A percentile compares a stretch with the other conserved stretches of the same genome.
phyloP scores from a whole-genome alignment of 2,888 invertebrate genomes.

The Ormyrus nitidulus region DNA sequence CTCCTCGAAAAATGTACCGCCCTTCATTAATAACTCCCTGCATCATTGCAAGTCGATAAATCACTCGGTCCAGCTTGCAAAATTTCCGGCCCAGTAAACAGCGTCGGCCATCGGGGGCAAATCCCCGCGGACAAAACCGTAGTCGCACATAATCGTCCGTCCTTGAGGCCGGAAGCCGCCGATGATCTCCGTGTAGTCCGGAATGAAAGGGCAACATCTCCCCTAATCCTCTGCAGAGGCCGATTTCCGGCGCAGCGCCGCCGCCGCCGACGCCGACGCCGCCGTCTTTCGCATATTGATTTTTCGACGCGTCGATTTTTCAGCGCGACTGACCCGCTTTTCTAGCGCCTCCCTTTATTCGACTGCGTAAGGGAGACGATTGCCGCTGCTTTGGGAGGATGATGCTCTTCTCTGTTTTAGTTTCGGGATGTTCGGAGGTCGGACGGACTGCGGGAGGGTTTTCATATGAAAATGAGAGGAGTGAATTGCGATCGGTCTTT shows the following conservation, averaged over 20 bases:
- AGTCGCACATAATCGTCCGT: neutral
- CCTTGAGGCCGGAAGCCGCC: neutral
- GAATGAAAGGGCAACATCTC: neutral
- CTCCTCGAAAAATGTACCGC: no score
- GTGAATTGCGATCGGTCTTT: no score
- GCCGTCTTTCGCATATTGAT: slow-evolving; percentile 38
- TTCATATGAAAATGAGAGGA: no score
- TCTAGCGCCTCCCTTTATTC: neutral
- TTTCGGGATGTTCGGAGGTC: neutral
- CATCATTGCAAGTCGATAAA: no score
- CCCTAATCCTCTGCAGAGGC: neutral
- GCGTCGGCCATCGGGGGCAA: no score
- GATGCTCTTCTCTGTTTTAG: neutral
- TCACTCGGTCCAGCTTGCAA: no score
- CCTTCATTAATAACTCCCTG: no score
- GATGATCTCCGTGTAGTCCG: neutral
- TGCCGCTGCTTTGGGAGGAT: no score
- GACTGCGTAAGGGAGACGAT: no score
- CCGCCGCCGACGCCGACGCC: neutral
- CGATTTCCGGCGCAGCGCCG: neutral
- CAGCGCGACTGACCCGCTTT: neutral
- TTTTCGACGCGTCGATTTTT: slow-evolving; percentile 16
- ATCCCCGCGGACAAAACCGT: no score
- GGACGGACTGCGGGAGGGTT: no score
- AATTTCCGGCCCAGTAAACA: no score